Base-by-base conservation (phyloP, 2,888 invertebrate species). In the Ceriagrion tenellum region DNA sequence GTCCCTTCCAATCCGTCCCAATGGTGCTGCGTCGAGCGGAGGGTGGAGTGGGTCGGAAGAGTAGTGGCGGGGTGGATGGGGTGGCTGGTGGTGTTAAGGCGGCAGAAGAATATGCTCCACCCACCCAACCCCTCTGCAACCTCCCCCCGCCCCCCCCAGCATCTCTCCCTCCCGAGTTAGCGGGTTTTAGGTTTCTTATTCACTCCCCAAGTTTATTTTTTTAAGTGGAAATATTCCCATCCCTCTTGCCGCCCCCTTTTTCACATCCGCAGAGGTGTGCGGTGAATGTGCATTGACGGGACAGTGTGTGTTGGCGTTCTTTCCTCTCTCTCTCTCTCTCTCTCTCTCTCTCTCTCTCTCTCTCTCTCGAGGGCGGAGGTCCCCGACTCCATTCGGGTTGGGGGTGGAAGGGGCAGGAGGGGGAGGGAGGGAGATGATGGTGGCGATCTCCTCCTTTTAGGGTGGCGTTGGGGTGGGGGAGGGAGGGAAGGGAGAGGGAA, bases 181-280 rank as follows among this genome's bases (percentile, higher is more conserved):
- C 56, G 93, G 93, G 93, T 93, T 63, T 93, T 93, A 47, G 93
- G 93, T 93, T 93, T 69, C 93, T 93, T 47, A 93, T 93, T 74
- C 69, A 69, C 47, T 63, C 23, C 40, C 40, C 23, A 59, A 16
- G 59, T 59, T 59, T 63, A 88, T 69, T 93, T 93, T 93, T 93
- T 93, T 69, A 47, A 69, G 47, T 93, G 93, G 93, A 69, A 93
- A 93, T 69, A 69, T 63, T 93, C 69, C 55, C 91, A 23, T 40
- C 8, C 59, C 59, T 16, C 20, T 59, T 16, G 10, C 20, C 59
- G 4, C 56, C 59, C 55, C 23, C 30, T 90, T 63, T 40, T 18
- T 47, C 35, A n/a, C 63, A 69, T n/a, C 69, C 69, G 47, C 16
- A 13, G 93, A 93, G 93, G 93, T 93, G 93, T 93, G 93, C 47